Evolutionary conservation across 2,113 vertebrate genomes (phyloP), one percentile per base, ranked within the genome.

Genomic region (Microtus oregoni): DNA sequence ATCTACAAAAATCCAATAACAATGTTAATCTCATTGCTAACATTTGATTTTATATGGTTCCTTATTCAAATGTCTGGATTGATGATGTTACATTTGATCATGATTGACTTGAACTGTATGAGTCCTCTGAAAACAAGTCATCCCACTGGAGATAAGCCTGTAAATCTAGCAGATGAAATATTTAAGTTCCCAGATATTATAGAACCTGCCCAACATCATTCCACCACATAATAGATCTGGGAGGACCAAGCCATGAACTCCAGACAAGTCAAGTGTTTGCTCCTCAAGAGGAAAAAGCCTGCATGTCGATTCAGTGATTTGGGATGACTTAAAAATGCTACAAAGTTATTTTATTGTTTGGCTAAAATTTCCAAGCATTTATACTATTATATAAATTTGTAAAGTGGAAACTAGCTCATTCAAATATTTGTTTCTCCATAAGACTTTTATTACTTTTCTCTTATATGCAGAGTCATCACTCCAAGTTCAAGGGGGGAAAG

Each of bases 91-190:
- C 47, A 14, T 38, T 75, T 93, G 38, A 70, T 38, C 26, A 28
- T 83, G 55, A 41, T 15, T 75, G 22, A 47, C 14, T 26, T 5
- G 28, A 50, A 61, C 50, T 76, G 5, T 26, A 81, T 35, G 5
- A 78, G n/a, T 55, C 13, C 10, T 47, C 32, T 44, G 5, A n/a
- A n/a, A 6, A 50, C 3, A 35, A 38, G n/a, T 24, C 28, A 78
- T 52, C 4, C 2, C 26, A 78, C 6, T 30, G 24, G 55, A 32
- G 87, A 28, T 76, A 61, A 35, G 28, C 50, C 15, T 63, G 5
- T 75, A 68, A 67, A 9, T 81, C n/a, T 52, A 89, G 61, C 73
- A 94, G n/a, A 52, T 67, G 47, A 92, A 96, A 87, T 2, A 50
- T 20, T 9, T 12, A 79, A 83, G 8, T 38, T 67, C 47, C n/a